Evolutionary conservation across 2,113 vertebrate genomes (phyloP).

Genomic region (Antigone vipio): DNA sequence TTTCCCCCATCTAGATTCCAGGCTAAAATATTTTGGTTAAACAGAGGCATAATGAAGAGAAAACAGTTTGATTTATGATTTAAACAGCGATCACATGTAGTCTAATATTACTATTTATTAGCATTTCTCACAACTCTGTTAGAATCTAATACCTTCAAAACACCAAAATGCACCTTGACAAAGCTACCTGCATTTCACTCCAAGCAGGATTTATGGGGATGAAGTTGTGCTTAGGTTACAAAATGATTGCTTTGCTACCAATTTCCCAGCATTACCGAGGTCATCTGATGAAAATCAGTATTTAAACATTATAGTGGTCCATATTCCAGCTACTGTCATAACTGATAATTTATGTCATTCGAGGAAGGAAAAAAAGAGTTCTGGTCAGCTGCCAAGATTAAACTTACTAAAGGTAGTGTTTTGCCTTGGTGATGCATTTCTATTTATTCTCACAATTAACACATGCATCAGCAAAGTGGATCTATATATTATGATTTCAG

Average conservation of each 20-base stretch:
- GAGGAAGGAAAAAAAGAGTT: neutral
- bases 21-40: slow-evolving; percentile 22
- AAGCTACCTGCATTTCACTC: neutral
- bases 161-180: neutral
- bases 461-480: neutral
- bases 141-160: neutral
- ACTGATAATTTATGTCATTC: neutral
- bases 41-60: neutral
- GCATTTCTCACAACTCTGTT: neutral
- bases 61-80: neutral
- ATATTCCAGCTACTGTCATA: neutral
- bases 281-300: neutral
- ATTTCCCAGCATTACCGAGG: neutral
- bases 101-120: neutral
- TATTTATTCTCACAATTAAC: neutral
- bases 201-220: neutral
- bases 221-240: neutral
- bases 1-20: neutral
- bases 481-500: neutral
- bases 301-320: neutral
- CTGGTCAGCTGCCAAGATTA: neutral
- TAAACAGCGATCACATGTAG: neutral
- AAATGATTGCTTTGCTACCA: neutral
- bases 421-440: neutral
- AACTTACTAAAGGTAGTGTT: neutral